Conservation (phyloP, 2,797 vertebrate species). For the Zenarchopterus dispar region DNA sequence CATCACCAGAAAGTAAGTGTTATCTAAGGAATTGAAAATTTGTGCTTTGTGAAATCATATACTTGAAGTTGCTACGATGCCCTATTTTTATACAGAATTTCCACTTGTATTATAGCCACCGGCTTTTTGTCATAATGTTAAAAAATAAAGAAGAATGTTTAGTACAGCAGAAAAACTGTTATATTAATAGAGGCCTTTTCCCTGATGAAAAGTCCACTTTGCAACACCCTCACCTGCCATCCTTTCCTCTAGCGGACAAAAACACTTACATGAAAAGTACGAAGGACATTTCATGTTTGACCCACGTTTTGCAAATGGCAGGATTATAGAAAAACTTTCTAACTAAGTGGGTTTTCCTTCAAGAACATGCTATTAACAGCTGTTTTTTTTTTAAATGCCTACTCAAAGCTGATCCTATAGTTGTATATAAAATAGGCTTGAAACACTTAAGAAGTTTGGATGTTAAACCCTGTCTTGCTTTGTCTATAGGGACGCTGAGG, state of each 20-base stretch:
- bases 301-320: neutral
- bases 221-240: neutral
- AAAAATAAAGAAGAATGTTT: neutral
- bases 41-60: neutral
- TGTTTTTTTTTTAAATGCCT: too few species aligned
- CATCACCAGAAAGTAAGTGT: conserved; percentile 85
- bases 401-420: conserved; percentile 1
- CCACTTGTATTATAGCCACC: neutral
- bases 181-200: neutral
- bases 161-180: neutral
- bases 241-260: conserved; percentile 11
- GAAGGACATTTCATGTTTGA: neutral
- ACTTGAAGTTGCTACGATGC: too few species aligned
- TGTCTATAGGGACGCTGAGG: conserved; percentile 84
- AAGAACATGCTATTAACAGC: neutral
- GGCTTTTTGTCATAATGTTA: neutral
- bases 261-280: conserved; percentile 20
- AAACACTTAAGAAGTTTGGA: neutral
- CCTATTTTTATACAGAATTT: neutral
- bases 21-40: neutral
- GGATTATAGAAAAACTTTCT: conserved; percentile 26
- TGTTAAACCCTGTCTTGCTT: conserved; percentile 5
- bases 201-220: conserved; percentile 24
- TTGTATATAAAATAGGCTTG: neutral
- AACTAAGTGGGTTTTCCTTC: conserved; percentile 35